These are phyloP conservation scores for Monomorium pharaonis DNA, from an alignment of 1,140 invertebrate species.

Conservation along the genomic window DNA sequence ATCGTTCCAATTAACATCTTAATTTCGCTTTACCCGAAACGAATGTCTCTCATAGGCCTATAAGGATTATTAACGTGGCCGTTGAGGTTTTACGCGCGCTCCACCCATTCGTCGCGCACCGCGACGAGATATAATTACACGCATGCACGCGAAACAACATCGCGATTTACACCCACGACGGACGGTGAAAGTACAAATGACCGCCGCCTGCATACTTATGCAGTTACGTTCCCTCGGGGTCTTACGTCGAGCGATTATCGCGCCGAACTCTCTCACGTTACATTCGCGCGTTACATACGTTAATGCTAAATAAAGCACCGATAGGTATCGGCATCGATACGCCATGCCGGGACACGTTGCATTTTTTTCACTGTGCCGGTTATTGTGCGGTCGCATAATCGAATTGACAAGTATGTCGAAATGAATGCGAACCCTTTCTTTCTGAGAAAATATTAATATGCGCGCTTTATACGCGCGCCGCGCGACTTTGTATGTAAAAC, in stretches of 20 bases:
- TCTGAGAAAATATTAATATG: constrained; percentile 27
- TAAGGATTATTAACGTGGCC: neutral
- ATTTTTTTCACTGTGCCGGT: neutral
- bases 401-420: constrained; percentile 22
- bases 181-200: constrained; percentile 72
- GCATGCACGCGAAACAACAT: constrained; percentile 55
- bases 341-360: neutral
- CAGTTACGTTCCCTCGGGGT: constrained; percentile 67
- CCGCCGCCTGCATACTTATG: constrained; percentile 70
- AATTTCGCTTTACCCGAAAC: neutral
- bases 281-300: neutral
- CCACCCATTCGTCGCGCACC: constrained; percentile 54
- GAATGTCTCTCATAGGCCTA: neutral
- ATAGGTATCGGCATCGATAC: neutral
- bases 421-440: constrained; percentile 6
- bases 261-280: constrained; percentile 44
- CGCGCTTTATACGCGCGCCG: neutral
- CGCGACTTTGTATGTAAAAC: constrained; percentile 33
- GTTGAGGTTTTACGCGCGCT: constrained; percentile 17
- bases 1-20: constrained; percentile 38
- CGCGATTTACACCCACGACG: constrained; percentile 69
- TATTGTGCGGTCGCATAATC: constrained; percentile 16
- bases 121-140: constrained; percentile 56
- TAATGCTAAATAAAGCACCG: constrained; percentile 32
- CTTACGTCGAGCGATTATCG: constrained; percentile 55